phyloP scores from a whole-genome alignment of 2,888 invertebrate species.

The Cosmorhoe ocellata region DNA sequence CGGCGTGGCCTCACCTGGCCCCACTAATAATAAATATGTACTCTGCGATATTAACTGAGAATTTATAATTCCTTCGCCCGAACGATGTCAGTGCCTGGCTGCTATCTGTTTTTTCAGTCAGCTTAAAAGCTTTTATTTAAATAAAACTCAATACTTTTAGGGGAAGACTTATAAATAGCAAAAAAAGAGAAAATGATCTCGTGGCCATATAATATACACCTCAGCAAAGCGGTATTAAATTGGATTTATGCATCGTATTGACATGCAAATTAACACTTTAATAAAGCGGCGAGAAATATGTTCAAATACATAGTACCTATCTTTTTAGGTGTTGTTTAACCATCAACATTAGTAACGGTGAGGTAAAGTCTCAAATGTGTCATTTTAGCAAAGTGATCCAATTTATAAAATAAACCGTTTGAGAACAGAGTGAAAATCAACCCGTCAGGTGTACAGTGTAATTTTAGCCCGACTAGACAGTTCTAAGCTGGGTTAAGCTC shows the following conservation, averaged over 20 bases:
- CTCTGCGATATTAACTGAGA: conserved; percentile 43
- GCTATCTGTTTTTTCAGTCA: conserved; percentile 23
- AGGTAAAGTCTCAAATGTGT: too few species aligned
- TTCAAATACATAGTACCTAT: too few species aligned
- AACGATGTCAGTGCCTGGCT: conserved; percentile 6
- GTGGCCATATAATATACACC: too few species aligned
- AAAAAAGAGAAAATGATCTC: neutral
- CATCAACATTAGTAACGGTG: too few species aligned
- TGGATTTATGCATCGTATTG: too few species aligned
- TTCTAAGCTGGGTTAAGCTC: conserved; percentile 20
- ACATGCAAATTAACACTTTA: too few species aligned
- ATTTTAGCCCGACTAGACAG: conserved; percentile 25
- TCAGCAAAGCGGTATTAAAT: too few species aligned
- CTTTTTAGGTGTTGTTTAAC: too few species aligned
- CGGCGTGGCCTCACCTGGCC: conserved; percentile 24
- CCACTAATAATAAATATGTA: too few species aligned
- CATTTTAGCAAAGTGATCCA: neutral
- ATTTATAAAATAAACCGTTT: neutral
- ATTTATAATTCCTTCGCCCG: conserved; percentile 40
- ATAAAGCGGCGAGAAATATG: too few species aligned
- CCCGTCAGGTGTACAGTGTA: conserved; percentile 2
- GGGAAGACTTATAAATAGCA: neutral
- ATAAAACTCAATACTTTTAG: conserved; percentile 5
- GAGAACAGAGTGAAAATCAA: conserved; percentile 8
- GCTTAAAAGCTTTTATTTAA: conserved; percentile 16